A percentile compares a stretch with the other conserved stretches of the same genome.
Conservation (phyloP, 2,888 invertebrate genomes). For the Drosophila melanosoma region DNA sequence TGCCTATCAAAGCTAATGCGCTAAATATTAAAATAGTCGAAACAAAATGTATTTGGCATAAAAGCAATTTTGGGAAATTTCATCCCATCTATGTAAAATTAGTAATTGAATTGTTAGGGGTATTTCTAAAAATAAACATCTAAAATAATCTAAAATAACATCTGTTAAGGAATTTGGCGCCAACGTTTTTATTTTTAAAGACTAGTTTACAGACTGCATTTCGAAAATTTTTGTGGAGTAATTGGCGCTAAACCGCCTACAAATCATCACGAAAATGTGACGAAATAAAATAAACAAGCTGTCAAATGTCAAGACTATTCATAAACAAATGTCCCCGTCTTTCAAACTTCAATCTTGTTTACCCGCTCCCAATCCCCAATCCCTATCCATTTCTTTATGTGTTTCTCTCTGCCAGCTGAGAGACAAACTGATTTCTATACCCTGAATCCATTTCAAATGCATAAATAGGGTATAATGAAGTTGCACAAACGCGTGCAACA, state of each 20-base stretch:
- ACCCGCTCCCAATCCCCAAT: not conserved
- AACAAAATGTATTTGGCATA: not conserved
- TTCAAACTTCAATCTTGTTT: slow-evolving; percentile 26
- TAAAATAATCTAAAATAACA: too few relatives aligned
- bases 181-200: slow-evolving; percentile 71
- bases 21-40: not conserved
- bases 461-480: not conserved
- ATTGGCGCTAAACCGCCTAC: slow-evolving; percentile 81
- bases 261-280: slow-evolving; percentile 82
- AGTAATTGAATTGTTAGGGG: not conserved
- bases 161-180: slow-evolving; percentile 64
- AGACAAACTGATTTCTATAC: slow-evolving; percentile 13
- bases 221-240: slow-evolving; percentile 70
- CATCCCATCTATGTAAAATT: not conserved
- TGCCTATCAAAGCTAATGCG: not conserved
- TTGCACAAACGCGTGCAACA: not conserved
- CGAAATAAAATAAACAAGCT: slow-evolving; percentile 84
- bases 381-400: not conserved
- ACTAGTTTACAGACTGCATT: slow-evolving; percentile 63
- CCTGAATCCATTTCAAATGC: not conserved
- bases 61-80: not conserved
- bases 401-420: not conserved
- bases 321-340: slow-evolving; percentile 64
- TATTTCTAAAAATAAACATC: not conserved
- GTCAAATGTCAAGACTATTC: slow-evolving; percentile 82